phyloP scores from a whole-genome alignment of 2,113 vertebrate species.

The Syrrhaptes paradoxus region DNA sequence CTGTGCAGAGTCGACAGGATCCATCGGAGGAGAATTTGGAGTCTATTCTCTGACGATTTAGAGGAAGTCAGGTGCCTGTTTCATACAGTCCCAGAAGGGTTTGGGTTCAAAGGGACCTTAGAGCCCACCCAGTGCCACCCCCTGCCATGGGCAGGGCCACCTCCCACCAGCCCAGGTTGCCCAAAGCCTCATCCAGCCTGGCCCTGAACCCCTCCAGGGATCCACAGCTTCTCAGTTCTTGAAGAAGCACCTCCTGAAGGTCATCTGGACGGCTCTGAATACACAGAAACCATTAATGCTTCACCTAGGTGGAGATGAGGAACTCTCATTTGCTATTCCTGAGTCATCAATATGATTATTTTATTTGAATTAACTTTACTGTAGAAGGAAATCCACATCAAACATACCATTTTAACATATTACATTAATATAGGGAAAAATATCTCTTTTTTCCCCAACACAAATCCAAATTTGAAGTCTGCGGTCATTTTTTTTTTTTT shows the following conservation, averaged over 20 bases:
- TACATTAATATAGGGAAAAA: not conserved
- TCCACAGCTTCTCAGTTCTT: too few species aligned
- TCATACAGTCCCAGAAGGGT: too few species aligned
- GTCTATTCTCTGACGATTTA: not conserved
- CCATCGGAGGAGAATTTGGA: not conserved
- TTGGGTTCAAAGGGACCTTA: too few species aligned
- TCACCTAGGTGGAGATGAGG: not conserved
- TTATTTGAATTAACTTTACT: not conserved
- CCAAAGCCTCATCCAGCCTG: too few species aligned
- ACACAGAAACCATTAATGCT: not conserved
- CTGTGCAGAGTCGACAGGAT: not conserved
- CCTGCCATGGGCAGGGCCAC: too few species aligned
- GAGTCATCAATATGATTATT: not conserved
- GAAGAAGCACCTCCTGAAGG: too few species aligned
- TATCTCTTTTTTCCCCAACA: not conserved
- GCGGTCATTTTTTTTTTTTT: not conserved
- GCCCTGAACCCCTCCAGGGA: too few species aligned
- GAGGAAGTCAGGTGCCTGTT: not conserved
- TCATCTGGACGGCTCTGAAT: too few species aligned
- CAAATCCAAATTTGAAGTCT: not conserved
- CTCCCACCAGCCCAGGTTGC: too few species aligned
- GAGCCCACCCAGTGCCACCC: too few species aligned
- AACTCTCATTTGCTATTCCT: not conserved
- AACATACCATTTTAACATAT: not conserved
- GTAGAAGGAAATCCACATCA: not conserved